Conservation (phyloP, 1,140 invertebrate genomes). For the Phymorhynchus buccinoides region DNA sequence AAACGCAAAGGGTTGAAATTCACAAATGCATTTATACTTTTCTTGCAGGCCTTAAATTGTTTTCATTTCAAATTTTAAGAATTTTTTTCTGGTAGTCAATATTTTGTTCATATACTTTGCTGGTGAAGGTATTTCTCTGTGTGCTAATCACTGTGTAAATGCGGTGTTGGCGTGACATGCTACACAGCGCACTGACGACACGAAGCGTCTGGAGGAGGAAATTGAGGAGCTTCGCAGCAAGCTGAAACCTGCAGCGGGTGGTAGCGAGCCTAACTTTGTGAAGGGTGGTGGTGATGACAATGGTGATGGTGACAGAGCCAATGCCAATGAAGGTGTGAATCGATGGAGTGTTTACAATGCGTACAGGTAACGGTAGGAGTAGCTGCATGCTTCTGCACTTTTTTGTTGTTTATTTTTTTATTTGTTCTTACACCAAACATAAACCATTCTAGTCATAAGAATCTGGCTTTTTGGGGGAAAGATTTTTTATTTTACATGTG, state of each 20-base stretch:
- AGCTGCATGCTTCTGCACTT: slow-evolving; percentile 29
- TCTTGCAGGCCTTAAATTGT: too few relatives aligned
- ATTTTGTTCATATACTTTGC: neutral
- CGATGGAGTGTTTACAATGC: slow-evolving; percentile 66
- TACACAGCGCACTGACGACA: slow-evolving; percentile 61
- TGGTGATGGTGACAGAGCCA: slow-evolving; percentile 40
- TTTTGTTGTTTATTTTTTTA: too few relatives aligned
- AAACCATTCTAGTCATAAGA: neutral
- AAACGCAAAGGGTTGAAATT: too few relatives aligned
- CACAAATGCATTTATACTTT: too few relatives aligned
- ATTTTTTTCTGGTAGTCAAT: too few relatives aligned
- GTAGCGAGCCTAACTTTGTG: slow-evolving; percentile 58
- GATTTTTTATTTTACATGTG: too few relatives aligned
- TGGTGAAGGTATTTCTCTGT: neutral
- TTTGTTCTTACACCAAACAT: slow-evolving; percentile 26
- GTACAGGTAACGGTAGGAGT: slow-evolving; percentile 62
- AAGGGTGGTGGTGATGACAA: slow-evolving; percentile 55
- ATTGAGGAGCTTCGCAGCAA: slow-evolving; percentile 56
- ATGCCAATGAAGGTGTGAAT: slow-evolving; percentile 58
- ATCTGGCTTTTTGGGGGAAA: neutral
- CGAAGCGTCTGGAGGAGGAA: slow-evolving; percentile 63
- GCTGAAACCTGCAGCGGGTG: slow-evolving; percentile 62
- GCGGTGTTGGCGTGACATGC: neutral
- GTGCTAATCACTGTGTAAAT: neutral
- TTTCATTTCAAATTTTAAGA: too few relatives aligned